These are phyloP conservation scores for Prorops nasuta DNA, from an alignment of 1,140 invertebrate species.

Conservation along the genomic window DNA sequence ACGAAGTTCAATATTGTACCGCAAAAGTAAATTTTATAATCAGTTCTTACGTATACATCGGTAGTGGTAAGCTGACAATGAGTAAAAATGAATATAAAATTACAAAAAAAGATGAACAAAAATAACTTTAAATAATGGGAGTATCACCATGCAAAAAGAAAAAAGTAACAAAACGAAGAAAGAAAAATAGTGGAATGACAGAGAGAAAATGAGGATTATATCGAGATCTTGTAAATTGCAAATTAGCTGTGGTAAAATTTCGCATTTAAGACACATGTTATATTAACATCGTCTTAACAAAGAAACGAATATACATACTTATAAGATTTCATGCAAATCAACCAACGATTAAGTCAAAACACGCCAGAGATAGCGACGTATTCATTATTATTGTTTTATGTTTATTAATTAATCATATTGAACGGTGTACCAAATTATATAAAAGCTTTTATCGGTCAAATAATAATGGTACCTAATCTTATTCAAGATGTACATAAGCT, in stretches of 20 bases:
- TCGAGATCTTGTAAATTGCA: too few species aligned
- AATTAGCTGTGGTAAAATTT: too few species aligned
- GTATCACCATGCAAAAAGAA: neutral
- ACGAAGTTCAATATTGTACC: too few species aligned
- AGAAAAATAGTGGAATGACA: neutral
- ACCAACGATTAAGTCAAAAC: slow-evolving; percentile 30
- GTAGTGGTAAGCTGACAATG: too few species aligned
- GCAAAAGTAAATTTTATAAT: too few species aligned
- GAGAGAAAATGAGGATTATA: too few species aligned
- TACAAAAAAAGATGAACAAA: too few species aligned
- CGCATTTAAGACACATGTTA: too few species aligned
- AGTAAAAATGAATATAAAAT: too few species aligned
- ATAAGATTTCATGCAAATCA: slow-evolving; percentile 23
- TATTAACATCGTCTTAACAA: too few species aligned
- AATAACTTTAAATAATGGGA: too few species aligned
- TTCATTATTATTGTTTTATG: slow-evolving; percentile 34
- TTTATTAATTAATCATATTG: slow-evolving; percentile 33
- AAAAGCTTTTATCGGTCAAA: slow-evolving; percentile 39
- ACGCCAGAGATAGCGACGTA: slow-evolving; percentile 33
- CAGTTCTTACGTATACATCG: too few species aligned
- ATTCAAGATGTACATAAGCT: slow-evolving; percentile 51
- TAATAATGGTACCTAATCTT: slow-evolving; percentile 46
- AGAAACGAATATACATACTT: slow-evolving; percentile 28
- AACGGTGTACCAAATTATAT: slow-evolving; percentile 41
- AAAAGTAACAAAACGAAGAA: neutral